phyloP scores from a whole-genome alignment of 2,888 invertebrate genomes.

The Scelioninae gen. 1 region DNA sequence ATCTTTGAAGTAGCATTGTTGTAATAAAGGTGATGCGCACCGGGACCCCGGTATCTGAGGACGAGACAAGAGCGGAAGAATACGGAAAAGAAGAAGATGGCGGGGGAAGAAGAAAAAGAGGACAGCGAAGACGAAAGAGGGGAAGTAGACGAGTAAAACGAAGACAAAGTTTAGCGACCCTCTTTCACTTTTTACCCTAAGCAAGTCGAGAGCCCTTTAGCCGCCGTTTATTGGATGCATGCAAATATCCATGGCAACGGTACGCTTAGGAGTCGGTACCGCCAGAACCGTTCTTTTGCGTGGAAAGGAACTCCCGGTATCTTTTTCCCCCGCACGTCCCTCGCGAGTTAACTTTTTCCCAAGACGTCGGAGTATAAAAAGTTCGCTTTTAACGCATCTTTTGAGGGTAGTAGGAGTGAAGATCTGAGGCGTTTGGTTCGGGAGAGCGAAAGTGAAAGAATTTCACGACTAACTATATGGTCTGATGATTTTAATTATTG shows the following conservation, averaged over 20 bases:
- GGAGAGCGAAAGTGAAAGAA: constrained; percentile 26
- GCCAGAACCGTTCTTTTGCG: constrained; percentile 52
- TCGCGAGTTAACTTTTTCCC: constrained; percentile 62
- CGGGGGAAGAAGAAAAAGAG: too few species aligned
- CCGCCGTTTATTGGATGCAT: constrained; percentile 85
- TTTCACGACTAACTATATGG: not conserved
- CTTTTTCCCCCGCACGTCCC: constrained; percentile 38
- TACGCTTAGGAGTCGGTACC: constrained; percentile 59
- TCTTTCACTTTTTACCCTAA: constrained; percentile 82
- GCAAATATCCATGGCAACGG: constrained; percentile 85
- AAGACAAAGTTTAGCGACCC: constrained; percentile 82
- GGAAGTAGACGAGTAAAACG: constrained; percentile 67
- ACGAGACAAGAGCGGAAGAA: constrained; percentile 52
- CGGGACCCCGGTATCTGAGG: constrained; percentile 46
- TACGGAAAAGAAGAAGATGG: constrained; percentile 38
- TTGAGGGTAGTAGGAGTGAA: constrained; percentile 19
- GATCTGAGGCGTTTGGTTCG: constrained; percentile 19
- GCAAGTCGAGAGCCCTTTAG: constrained; percentile 83
- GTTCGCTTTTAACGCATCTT: constrained; percentile 66
- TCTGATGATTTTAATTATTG: constrained; percentile 1
- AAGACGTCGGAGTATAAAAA: constrained; percentile 51
- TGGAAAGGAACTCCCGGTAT: constrained; percentile 56
- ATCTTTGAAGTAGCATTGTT: constrained; percentile 68
- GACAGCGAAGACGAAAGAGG: constrained; percentile 57
- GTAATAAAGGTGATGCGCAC: constrained; percentile 54